Evolutionary conservation across 2,113 vertebrate species (phyloP).

Genomic region (Lethenteron camtschaticum): DNA sequence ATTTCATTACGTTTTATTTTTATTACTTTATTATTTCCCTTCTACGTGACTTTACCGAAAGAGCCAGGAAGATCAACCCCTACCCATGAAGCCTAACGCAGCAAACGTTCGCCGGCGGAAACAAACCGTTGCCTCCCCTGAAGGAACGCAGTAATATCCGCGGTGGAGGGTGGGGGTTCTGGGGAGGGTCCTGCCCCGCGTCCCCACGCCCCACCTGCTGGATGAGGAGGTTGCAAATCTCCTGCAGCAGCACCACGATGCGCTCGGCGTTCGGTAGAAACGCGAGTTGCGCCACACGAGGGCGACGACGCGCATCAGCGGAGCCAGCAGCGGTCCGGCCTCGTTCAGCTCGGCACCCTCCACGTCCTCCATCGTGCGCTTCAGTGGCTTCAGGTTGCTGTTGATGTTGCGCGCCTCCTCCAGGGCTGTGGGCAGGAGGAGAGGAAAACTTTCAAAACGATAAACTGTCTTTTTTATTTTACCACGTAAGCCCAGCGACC

Average conservation of each 20-base stretch:
- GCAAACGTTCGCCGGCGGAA: too few relatives aligned
- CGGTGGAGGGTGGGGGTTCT: too few relatives aligned
- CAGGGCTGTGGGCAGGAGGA: conserved; percentile 29
- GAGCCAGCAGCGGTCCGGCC: conserved; percentile 28
- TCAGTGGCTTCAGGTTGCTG: conserved; percentile 35
- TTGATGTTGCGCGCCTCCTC: conserved; percentile 44
- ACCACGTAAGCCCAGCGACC: neutral
- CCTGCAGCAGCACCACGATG: conserved; percentile 49
- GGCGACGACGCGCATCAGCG: conserved; percentile 52
- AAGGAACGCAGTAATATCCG: too few relatives aligned
- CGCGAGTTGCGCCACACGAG: conserved; percentile 48
- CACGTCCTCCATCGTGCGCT: conserved; percentile 27
- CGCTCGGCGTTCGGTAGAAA: conserved; percentile 31
- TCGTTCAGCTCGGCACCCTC: conserved; percentile 38
- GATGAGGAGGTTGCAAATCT: conserved; percentile 61
- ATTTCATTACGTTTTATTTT: too few relatives aligned
- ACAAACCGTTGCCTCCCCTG: too few relatives aligned
- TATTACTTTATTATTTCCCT: too few relatives aligned
- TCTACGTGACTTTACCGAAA: too few relatives aligned
- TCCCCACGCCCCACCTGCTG: conserved; percentile 33
- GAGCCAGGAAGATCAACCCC: too few relatives aligned
- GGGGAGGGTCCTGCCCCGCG: too few relatives aligned
- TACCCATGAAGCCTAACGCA: too few relatives aligned
- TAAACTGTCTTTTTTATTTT: neutral
- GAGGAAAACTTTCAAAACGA: neutral